A percentile compares a stretch with the other conserved stretches of the same genome.
These are phyloP conservation scores for Lobophora halterata DNA, from an alignment of 2,888 invertebrate species.

Conservation along the genomic window DNA sequence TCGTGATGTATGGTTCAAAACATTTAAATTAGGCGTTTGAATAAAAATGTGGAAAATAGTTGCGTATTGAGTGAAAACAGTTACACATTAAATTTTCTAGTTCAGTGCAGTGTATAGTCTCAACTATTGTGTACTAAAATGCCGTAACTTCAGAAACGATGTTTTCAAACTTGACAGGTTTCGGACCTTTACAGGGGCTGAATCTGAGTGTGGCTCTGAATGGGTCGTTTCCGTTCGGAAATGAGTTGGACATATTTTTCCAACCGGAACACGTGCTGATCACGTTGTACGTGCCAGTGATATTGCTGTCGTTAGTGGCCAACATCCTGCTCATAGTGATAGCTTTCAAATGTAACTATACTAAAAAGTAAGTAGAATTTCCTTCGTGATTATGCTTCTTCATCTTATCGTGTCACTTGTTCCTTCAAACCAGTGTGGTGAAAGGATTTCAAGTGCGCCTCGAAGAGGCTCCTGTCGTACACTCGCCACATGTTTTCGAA, in stretches of 20 bases:
- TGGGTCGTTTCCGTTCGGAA: conserved; percentile 37
- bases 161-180: conserved; percentile 34
- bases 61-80: too few relatives aligned
- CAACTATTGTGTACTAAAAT: conserved; percentile 11
- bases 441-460: too few relatives aligned
- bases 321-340: conserved; percentile 85
- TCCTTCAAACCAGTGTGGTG: too few relatives aligned
- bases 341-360: conserved; percentile 84
- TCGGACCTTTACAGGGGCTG: conserved; percentile 25
- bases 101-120: conserved; percentile 2
- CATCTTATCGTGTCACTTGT: too few relatives aligned
- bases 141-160: conserved; percentile 28
- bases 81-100: too few relatives aligned
- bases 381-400: not conserved
- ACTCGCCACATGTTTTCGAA: too few relatives aligned
- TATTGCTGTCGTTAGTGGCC: conserved; percentile 81
- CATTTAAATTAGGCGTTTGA: too few relatives aligned
- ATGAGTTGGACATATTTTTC: conserved; percentile 64
- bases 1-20: too few relatives aligned
- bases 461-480: too few relatives aligned
- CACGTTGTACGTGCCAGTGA: conserved; percentile 82
- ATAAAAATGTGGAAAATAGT: too few relatives aligned
- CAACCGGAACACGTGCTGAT: conserved; percentile 78
- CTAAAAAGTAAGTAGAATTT: conserved; percentile 80
- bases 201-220: conserved; percentile 27